Evolutionary conservation across 2,113 vertebrate genomes (phyloP).

Genomic region (Edolisoma coerulescens): DNA sequence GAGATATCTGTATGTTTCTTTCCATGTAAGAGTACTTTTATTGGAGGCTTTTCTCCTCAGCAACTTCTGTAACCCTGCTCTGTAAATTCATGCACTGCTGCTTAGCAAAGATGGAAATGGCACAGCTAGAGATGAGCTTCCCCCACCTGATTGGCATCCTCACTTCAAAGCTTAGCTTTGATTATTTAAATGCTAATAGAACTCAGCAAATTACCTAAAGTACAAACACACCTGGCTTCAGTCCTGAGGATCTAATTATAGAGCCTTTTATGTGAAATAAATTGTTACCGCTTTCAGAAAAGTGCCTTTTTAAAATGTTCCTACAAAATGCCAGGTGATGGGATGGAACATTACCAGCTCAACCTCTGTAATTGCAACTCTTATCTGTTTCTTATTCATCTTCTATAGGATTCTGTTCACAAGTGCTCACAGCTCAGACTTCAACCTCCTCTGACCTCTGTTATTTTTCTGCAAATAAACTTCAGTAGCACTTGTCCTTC

Average conservation of each 20-base stretch:
- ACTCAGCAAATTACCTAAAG: not conserved
- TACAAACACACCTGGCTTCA: conserved; percentile 1
- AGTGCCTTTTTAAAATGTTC: not conserved
- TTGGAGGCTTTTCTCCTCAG: not conserved
- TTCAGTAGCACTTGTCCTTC: not conserved
- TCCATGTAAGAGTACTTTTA: not conserved
- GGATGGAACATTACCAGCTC: not conserved
- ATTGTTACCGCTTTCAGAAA: not conserved
- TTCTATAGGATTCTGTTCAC: not conserved
- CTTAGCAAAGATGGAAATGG: not conserved
- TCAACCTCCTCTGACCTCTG: not conserved
- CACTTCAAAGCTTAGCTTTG: conserved; percentile 35
- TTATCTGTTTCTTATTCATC: not conserved
- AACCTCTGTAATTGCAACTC: not conserved
- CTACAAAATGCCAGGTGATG: not conserved
- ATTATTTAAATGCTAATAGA: conserved; percentile 48
- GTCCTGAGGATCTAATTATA: conserved; percentile 19
- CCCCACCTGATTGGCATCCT: not conserved
- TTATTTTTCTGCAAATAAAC: not conserved
- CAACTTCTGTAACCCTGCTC: not conserved
- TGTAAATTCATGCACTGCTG: not conserved
- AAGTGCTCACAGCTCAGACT: not conserved
- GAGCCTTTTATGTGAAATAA: conserved; percentile 26
- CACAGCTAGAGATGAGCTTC: not conserved
- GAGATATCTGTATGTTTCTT: not conserved